Evolutionary conservation across 1,140 invertebrate species (phyloP).

Genomic region (Pogonomyrmex californicus): DNA sequence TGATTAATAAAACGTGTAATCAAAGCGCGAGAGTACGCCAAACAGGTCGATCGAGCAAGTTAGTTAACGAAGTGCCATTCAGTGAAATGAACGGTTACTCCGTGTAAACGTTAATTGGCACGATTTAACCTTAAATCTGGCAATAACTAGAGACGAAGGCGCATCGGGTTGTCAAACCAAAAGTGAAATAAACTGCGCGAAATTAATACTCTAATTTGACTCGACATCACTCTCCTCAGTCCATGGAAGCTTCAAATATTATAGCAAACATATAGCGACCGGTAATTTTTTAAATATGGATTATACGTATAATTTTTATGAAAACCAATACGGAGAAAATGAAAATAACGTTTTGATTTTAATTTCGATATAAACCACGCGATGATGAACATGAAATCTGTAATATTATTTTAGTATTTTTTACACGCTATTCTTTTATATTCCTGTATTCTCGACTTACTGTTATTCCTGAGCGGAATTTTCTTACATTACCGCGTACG

Average conservation of each 20-base stretch:
- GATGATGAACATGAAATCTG: background rate
- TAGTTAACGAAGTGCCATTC: constrained; percentile 64
- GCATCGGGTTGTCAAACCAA: constrained; percentile 4
- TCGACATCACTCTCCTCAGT: background rate
- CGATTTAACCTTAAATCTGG: constrained; percentile 43
- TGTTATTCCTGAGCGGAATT: background rate
- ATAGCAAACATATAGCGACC: background rate
- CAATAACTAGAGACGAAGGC: constrained; percentile 16
- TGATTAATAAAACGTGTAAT: constrained; percentile 49
- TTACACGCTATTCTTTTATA: background rate
- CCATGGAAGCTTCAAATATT: background rate
- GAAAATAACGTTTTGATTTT: background rate
- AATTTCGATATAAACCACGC: background rate
- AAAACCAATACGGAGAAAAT: background rate
- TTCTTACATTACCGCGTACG: background rate
- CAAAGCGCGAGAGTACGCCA: constrained; percentile 13
- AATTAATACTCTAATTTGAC: constrained; percentile 14
- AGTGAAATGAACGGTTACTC: constrained; percentile 31
- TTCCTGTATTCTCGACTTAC: background rate
- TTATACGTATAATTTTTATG: background rate
- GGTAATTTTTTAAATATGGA: constrained; percentile 7
- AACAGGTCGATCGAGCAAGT: constrained; percentile 59
- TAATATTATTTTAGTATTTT: background rate
- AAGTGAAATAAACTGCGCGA: constrained; percentile 6
- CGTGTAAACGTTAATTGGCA: constrained; percentile 40